Conservation (phyloP, 23 tunicate species). For the Oikopleura dioica region DNA sequence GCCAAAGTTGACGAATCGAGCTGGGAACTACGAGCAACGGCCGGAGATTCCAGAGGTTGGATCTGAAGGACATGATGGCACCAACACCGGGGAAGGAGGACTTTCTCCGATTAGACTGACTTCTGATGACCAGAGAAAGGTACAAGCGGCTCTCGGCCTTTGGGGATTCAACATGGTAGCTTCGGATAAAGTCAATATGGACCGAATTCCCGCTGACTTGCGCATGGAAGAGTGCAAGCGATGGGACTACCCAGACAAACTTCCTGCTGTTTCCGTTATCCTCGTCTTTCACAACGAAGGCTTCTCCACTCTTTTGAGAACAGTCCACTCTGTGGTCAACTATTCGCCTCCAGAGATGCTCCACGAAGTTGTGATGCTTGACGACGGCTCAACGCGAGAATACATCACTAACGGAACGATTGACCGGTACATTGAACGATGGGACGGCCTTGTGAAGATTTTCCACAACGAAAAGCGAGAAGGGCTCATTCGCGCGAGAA, state of each 20-base stretch:
- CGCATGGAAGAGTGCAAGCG: slow-evolving; percentile 38
- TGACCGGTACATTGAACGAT: slow-evolving; percentile 39
- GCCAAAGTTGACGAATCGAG: too few species aligned
- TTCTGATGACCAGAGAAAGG: not conserved
- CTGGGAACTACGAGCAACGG: not conserved
- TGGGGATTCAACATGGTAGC: slow-evolving; percentile 71
- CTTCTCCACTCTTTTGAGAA: slow-evolving; percentile 73
- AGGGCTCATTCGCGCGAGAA: slow-evolving; percentile 79
- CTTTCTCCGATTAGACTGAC: not conserved
- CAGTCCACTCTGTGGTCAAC: slow-evolving; percentile 83
- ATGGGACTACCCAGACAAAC: slow-evolving; percentile 52
- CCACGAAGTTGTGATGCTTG: slow-evolving; percentile 78
- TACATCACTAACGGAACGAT: slow-evolving; percentile 14
- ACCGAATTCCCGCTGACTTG: slow-evolving; percentile 87
- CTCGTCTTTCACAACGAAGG: slow-evolving; percentile 89
- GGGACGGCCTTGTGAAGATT: slow-evolving; percentile 69
- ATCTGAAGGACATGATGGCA: not conserved
- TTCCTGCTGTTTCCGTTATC: slow-evolving; percentile 46
- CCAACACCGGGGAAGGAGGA: not conserved
- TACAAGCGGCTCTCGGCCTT: not conserved
- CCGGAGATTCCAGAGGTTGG: not conserved
- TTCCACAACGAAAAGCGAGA: slow-evolving; percentile 58
- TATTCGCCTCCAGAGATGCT: slow-evolving; percentile 51
- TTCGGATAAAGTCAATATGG: slow-evolving; percentile 54
- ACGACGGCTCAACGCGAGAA: slow-evolving; percentile 31